Evolutionary conservation across 2,888 invertebrate genomes (phyloP).

Genomic region (Xestia xanthographa): DNA sequence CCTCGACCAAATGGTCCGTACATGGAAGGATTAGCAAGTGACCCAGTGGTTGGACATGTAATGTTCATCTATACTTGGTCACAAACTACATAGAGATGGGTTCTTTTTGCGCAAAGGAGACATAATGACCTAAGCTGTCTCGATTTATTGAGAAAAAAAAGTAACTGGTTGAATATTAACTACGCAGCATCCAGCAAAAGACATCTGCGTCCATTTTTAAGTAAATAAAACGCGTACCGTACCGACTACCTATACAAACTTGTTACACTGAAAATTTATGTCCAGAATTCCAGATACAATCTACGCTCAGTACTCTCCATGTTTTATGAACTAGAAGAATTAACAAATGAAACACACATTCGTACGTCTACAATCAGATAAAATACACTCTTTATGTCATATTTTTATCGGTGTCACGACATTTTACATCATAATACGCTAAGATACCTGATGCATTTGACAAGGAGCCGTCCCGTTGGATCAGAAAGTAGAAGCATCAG

Average conservation of each 20-base stretch:
- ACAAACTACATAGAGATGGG: constrained; percentile 48
- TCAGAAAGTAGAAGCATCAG: constrained; percentile 58
- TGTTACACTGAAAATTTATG: constrained; percentile 41
- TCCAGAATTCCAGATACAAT: constrained; percentile 47
- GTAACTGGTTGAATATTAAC: constrained; percentile 19
- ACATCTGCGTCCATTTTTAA: not conserved
- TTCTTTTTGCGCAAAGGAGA: constrained; percentile 50
- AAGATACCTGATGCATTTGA: constrained; percentile 60
- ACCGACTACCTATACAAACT: constrained; percentile 12
- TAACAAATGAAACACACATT: constrained; percentile 58
- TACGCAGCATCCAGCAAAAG: not conserved
- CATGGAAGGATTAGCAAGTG: constrained; percentile 56
- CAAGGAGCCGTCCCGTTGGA: constrained; percentile 61
- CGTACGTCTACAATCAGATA: constrained; percentile 59
- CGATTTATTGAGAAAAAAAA: constrained; percentile 38
- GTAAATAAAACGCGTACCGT: constrained; percentile 16
- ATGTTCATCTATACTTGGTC: constrained; percentile 55
- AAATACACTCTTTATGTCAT: constrained; percentile 54
- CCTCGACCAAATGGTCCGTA: constrained; percentile 58
- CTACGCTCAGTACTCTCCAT: constrained; percentile 39
- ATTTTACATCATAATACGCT: constrained; percentile 64
- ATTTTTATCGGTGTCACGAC: constrained; percentile 66
- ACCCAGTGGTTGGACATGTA: constrained; percentile 49
- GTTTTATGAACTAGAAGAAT: constrained; percentile 57
- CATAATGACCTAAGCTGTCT: constrained; percentile 46